Conservation (phyloP, 1,140 invertebrate species). For the Elysia chlorotica region DNA sequence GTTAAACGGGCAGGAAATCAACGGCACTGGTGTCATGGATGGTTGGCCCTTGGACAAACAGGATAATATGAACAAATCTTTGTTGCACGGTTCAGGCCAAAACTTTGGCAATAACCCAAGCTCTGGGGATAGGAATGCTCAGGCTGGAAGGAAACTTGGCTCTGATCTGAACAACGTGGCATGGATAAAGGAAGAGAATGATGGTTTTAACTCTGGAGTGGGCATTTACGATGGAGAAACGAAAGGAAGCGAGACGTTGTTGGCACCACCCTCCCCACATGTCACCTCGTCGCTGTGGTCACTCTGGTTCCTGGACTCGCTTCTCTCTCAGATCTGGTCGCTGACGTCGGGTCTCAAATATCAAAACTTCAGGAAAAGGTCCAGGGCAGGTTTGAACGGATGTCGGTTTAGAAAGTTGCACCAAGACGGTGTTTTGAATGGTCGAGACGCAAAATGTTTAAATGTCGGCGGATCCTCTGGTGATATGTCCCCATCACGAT, state of each 20-base stretch:
- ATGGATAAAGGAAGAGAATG: neutral
- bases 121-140: neutral
- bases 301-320: conserved; percentile 8
- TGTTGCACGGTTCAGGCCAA: too few species aligned
- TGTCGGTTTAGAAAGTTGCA: too few species aligned
- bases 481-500: too few species aligned
- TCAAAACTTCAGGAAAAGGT: too few species aligned
- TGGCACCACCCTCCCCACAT: neutral
- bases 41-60: neutral
- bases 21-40: neutral
- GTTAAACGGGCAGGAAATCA: neutral
- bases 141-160: neutral
- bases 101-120: too few species aligned
- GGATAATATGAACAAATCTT: neutral
- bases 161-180: neutral
- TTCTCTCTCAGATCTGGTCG: conserved; percentile 25
- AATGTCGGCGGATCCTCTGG: too few species aligned
- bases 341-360: too few species aligned
- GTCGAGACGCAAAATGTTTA: too few species aligned
- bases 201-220: neutral
- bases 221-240: neutral
- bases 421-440: too few species aligned
- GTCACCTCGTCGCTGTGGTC: neutral
- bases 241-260: too few species aligned
- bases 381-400: too few species aligned